Evolutionary conservation across 1,140 invertebrate genomes (phyloP).

Genomic region (Pantala flavescens): DNA sequence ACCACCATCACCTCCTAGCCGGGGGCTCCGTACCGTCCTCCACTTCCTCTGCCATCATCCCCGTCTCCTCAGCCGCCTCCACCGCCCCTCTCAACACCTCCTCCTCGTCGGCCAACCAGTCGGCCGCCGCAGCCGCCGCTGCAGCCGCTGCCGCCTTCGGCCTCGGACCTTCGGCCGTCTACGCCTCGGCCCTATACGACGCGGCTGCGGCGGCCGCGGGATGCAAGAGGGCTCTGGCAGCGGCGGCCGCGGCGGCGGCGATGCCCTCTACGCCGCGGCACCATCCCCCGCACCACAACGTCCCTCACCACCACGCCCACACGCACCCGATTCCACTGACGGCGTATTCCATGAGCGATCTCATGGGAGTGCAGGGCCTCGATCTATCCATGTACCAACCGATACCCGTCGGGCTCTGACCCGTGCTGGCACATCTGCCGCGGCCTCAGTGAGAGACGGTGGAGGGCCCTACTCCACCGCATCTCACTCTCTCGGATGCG

Average conservation of each 20-base stretch:
- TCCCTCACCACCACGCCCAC: conserved; percentile 20
- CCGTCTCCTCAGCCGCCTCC: not conserved
- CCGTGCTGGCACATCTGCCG: conserved; percentile 43
- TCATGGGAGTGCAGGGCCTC: conserved; percentile 52
- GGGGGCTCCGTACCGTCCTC: not conserved
- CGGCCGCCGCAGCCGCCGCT: conserved; percentile 26
- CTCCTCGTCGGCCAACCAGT: conserved; percentile 19
- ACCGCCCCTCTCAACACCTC: not conserved
- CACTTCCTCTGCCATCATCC: not conserved
- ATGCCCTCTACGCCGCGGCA: conserved; percentile 19
- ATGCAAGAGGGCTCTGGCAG: conserved; percentile 38
- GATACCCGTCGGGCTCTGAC: conserved; percentile 58
- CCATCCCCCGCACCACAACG: conserved; percentile 34
- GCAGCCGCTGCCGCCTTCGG: conserved; percentile 27
- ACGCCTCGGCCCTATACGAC: conserved; percentile 35
- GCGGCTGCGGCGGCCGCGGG: conserved; percentile 40
- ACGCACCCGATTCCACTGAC: conserved; percentile 27
- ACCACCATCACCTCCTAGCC: not conserved
- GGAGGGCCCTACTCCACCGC: not conserved
- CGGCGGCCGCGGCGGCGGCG: conserved; percentile 28
- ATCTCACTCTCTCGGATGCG: not conserved
- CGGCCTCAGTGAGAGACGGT: conserved; percentile 37
- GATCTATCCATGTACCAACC: conserved; percentile 51
- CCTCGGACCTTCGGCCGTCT: conserved; percentile 26
- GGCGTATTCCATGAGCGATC: conserved; percentile 55